Evolutionary conservation across 2,888 invertebrate genomes (phyloP).

Genomic region (Linnaemya tessellans): DNA sequence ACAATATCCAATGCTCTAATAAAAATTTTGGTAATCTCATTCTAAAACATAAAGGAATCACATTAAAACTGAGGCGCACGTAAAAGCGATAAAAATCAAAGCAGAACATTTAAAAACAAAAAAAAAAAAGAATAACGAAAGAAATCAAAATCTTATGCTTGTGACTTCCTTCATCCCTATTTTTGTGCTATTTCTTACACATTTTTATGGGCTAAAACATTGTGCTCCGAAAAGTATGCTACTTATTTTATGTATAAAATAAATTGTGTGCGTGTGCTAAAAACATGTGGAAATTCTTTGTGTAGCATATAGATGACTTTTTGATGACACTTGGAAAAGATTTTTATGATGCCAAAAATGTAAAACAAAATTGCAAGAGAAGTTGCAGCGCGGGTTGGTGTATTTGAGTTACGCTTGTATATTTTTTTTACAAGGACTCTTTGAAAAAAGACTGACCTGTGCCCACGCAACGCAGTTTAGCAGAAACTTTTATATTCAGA

Average conservation of each 20-base stretch:
- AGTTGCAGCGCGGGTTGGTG: too few species aligned
- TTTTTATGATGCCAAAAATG: conserved; percentile 67
- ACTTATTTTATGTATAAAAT: conserved; percentile 35
- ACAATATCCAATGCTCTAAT: neutral
- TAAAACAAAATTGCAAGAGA: neutral
- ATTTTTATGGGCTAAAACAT: conserved; percentile 11
- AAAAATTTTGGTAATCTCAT: conserved; percentile 13
- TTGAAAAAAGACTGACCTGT: too few species aligned
- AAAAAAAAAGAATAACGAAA: conserved; percentile 33
- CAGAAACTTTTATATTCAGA: too few species aligned
- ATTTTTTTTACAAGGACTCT: too few species aligned
- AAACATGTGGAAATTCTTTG: neutral
- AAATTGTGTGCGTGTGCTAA: conserved; percentile 3
- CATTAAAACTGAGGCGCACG: conserved; percentile 66
- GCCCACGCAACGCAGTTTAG: too few species aligned
- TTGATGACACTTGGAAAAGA: conserved; percentile 73
- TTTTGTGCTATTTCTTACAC: neutral
- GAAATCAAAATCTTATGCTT: conserved; percentile 5
- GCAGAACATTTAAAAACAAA: conserved; percentile 3
- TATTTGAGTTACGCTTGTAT: too few species aligned
- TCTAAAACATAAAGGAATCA: conserved; percentile 30
- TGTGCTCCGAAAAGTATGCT: conserved; percentile 60
- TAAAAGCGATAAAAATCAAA: conserved; percentile 72
- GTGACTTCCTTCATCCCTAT: neutral
- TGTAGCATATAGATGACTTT: conserved; percentile 66